These are phyloP conservation scores for Phrixothrix hirtus DNA, from an alignment of 2,888 invertebrate genomes.

Conservation along the genomic window DNA sequence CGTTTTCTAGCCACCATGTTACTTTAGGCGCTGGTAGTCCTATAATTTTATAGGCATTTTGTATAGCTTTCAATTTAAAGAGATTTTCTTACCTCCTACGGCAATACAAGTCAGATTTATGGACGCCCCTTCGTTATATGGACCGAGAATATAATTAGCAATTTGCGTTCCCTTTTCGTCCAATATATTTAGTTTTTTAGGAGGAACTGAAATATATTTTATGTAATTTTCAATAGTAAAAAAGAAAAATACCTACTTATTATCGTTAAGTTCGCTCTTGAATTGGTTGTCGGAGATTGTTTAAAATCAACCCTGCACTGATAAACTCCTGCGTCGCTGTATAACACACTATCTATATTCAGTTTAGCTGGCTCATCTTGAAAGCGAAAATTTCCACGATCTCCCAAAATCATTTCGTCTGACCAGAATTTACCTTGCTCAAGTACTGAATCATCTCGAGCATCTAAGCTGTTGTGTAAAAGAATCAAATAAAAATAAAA, in stretches of 20 bases:
- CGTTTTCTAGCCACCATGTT: conserved; percentile 76
- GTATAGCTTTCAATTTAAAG: background rate
- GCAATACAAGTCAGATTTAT: conserved; percentile 14
- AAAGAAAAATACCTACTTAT: conserved; percentile 76
- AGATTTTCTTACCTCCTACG: conserved; percentile 9
- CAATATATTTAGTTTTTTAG: conserved; percentile 5
- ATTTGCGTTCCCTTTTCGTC: conserved; percentile 8
- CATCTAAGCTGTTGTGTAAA: conserved; percentile 65
- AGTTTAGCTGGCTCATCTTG: conserved; percentile 75
- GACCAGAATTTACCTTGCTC: conserved; percentile 83
- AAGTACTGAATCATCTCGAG: conserved; percentile 67
- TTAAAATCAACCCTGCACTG: conserved; percentile 89
- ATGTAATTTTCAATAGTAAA: too few species aligned
- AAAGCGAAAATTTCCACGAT: conserved; percentile 76
- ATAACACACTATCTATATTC: conserved; percentile 72
- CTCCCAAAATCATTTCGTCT: conserved; percentile 72
- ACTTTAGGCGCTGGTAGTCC: conserved; percentile 73
- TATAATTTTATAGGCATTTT: conserved; percentile 44
- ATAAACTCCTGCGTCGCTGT: conserved; percentile 80
- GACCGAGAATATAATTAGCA: conserved; percentile 10
- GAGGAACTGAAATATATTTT: conserved; percentile 11
- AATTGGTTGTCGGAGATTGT: conserved; percentile 84
- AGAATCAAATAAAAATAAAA: too few species aligned
- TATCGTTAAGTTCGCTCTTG: conserved; percentile 84
- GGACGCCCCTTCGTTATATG: conserved; percentile 11